Percentiles rank a stretch among this genome's conserved stretches.
Conservation (phyloP, 2,113 vertebrate genomes). For the Rhegmatorhina hoffmannsi region DNA sequence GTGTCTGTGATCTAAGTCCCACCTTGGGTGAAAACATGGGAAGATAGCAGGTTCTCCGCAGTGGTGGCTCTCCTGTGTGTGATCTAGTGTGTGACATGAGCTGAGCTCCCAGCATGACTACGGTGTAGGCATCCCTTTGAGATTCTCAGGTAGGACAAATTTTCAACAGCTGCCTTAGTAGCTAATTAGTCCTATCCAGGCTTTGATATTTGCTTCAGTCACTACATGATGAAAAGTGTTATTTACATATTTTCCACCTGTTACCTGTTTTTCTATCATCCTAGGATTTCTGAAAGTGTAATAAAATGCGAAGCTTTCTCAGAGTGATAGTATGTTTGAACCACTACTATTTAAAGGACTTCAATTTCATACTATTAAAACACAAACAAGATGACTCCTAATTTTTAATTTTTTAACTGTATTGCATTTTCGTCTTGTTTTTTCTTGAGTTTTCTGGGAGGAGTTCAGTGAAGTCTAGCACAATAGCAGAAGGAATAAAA, state of each 20-base stretch:
- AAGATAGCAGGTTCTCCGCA: fast-evolving
- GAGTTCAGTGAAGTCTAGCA: neutral
- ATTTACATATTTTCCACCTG: constrained; percentile 46
- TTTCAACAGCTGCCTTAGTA: constrained; percentile 32
- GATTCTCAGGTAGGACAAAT: constrained; percentile 21
- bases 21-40: neutral
- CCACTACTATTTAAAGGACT: neutral
- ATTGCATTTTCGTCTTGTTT: neutral
- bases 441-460: neutral
- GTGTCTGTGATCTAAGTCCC: neutral
- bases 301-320: neutral
- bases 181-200: constrained; percentile 3
- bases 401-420: neutral
- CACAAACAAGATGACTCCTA: neutral
- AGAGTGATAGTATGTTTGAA: neutral
- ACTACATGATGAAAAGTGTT: constrained; percentile 28
- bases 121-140: neutral
- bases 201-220: constrained; percentile 40
- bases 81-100: fast-evolving
- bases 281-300: neutral
- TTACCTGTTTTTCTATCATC: neutral
- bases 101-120: neutral
- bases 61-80: fast-evolving
- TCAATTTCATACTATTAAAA: neutral
- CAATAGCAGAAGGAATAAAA: neutral